Percentiles rank a stretch among this genome's conserved stretches.
phyloP scores from a whole-genome alignment of 2,797 vertebrate genomes.

The Paguma larvata region DNA sequence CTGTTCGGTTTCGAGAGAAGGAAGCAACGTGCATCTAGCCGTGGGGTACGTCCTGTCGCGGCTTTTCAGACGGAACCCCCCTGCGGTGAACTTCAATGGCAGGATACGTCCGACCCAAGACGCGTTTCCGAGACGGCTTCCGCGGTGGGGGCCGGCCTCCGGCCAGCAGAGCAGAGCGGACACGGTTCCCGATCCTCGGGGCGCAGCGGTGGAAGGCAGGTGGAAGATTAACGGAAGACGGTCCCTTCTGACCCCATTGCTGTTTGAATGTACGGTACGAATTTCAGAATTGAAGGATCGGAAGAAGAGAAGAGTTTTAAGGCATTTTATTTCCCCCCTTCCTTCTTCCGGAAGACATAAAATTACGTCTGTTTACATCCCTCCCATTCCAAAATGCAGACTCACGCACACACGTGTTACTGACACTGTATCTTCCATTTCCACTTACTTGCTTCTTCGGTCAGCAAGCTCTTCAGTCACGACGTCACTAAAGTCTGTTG shows the following conservation, averaged over 20 bases:
- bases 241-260: neutral
- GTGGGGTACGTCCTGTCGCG: constrained; percentile 33
- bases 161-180: neutral
- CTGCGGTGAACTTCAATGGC: constrained; percentile 67
- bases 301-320: neutral
- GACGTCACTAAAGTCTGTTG: neutral
- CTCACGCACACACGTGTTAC: neutral
- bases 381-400: neutral
- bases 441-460: neutral
- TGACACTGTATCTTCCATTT: neutral
- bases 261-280: neutral
- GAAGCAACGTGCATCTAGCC: neutral
- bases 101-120: constrained; percentile 42
- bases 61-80: constrained; percentile 37
- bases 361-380: neutral
- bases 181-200: no score
- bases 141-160: neutral
- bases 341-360: constrained; percentile 32
- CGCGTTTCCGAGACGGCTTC: neutral
- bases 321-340: neutral
- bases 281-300: neutral
- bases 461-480: neutral
- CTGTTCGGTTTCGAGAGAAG: neutral
- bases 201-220: neutral
- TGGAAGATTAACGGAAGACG: neutral